A percentile compares a stretch with the other conserved stretches of the same genome.
These are phyloP conservation scores for Schizopygopsis pylzovi DNA, from an alignment of 2,797 vertebrate genomes.

Conservation along the genomic window DNA sequence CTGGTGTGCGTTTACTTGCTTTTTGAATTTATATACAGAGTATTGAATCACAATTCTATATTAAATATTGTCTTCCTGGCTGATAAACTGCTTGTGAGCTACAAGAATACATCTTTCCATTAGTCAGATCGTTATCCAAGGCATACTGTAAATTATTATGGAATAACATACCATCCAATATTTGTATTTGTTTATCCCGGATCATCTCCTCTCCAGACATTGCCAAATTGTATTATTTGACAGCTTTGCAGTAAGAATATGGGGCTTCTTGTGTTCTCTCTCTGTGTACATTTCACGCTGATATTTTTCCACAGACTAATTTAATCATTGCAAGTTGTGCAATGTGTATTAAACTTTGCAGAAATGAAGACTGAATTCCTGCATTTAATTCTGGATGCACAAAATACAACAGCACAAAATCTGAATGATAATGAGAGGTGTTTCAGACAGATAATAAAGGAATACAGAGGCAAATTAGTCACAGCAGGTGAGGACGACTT, in stretches of 20 bases:
- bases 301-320: too few relatives aligned
- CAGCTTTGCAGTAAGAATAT: too few relatives aligned
- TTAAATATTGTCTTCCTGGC: neutral
- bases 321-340: too few relatives aligned
- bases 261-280: too few relatives aligned
- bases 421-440: neutral
- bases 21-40: neutral
- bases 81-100: neutral
- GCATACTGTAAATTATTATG: neutral
- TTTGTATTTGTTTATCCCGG: neutral
- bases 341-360: too few relatives aligned
- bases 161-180: neutral
- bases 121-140: neutral
- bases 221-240: too few relatives aligned
- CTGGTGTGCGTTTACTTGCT: neutral
- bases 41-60: neutral
- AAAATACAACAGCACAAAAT: neutral
- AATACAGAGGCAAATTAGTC: neutral
- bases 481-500: conserved; percentile 3
- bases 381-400: neutral
- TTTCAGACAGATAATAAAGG: neutral
- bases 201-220: neutral
- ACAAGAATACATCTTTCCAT: neutral
- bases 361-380: too few relatives aligned
- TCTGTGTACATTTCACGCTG: too few relatives aligned